phyloP scores from a whole-genome alignment of 2,113 vertebrate genomes.

The Leptobrachium ailaonicum region DNA sequence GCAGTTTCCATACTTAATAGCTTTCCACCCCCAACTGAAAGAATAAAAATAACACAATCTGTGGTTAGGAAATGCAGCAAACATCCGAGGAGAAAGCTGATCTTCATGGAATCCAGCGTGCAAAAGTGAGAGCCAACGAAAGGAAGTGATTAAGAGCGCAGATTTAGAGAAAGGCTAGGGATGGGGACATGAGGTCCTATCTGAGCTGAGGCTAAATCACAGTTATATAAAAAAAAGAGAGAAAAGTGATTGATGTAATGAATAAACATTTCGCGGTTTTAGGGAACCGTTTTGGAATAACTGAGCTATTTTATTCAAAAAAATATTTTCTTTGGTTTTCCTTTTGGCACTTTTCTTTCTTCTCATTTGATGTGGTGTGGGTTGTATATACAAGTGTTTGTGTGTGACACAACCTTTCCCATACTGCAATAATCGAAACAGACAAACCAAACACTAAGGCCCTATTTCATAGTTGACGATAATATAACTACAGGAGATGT shows the following conservation, averaged over 20 bases:
- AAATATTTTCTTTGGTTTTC: neutral
- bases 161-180: neutral
- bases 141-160: slow-evolving; percentile 37
- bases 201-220: slow-evolving; percentile 2
- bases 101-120: slow-evolving; percentile 38
- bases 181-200: slow-evolving; percentile 2
- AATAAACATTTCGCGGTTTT: no score
- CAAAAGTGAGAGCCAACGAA: slow-evolving; percentile 30
- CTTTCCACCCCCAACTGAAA: slow-evolving; percentile 34
- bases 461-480: no score
- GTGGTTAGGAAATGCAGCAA: slow-evolving; percentile 40
- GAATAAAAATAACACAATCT: slow-evolving; percentile 25
- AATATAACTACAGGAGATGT: no score
- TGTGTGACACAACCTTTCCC: no score
- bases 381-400: neutral
- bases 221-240: neutral
- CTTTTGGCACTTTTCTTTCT: neutral
- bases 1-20: slow-evolving; percentile 23
- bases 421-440: no score
- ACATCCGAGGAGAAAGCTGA: slow-evolving; percentile 38
- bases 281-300: slow-evolving; percentile 6
- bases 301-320: neutral
- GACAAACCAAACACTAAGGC: no score
- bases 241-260: no score
- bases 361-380: slow-evolving; percentile 10